Base-by-base conservation (phyloP, 1,140 invertebrate genomes). In the Sarcophaga bullata region DNA sequence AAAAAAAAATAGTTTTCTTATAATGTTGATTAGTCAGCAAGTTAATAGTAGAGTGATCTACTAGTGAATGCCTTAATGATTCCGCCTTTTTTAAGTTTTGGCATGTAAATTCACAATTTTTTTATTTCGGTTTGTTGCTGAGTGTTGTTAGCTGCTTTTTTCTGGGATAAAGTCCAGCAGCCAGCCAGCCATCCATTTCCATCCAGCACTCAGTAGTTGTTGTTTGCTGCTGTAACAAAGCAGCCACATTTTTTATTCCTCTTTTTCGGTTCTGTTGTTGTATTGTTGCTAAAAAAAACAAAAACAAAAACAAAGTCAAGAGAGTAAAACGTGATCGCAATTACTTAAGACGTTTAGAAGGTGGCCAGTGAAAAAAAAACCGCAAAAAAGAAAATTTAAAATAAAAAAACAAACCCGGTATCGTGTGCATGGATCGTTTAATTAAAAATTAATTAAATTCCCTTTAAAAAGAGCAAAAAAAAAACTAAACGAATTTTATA, bases 111-210 rank as follows among this genome's bases (percentile, higher is more conserved):
- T 78, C 49, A n/a, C 49, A 78, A 17, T n/a, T n/a, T n/a, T 50
- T 76, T 47, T 17, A n/a, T 17, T 76, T 76, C 13, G 25, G 52
- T 78, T 78, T 50, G 48, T 50, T 78, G 46, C 48, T 49, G 48
- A n/a, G 48, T 78, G 15, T 78, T 78, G 48, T 49, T n/a, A 8
- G 48, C 19, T 68, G 58, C 17, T 17, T 8, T 78, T n/a, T 48
- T 50, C 50, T 48, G n/a, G n/a, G 48, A 78, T 78, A 17, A 52
- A 78, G 75, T 78, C 75, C 52, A 17, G 17, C 75, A 50, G 75
- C 19, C 73, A 49, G 73, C 46, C 73, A 73, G 68, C 46, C 48
- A 37, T 37, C 25, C 25, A 37, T 37, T 4, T 37, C 25, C 25
- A 37, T 37, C 25, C 25, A 37, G 25, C 25, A 76, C 13, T 49